These are phyloP conservation scores for Artibeus jamaicensis DNA, from an alignment of 2,797 vertebrate genomes.

Conservation along the genomic window DNA sequence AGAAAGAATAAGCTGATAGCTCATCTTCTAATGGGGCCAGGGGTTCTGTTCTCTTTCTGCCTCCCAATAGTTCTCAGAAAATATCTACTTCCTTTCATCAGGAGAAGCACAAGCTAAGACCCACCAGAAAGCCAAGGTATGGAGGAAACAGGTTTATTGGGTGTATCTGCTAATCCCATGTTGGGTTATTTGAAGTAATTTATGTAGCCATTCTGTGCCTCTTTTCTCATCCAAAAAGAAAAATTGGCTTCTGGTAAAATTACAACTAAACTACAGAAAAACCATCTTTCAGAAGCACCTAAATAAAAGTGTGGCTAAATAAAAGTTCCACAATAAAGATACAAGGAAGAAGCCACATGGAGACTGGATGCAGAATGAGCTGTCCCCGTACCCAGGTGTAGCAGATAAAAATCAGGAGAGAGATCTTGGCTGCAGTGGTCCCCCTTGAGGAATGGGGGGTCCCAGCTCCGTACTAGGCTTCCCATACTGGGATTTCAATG, in stretches of 20 bases:
- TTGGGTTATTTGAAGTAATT: neutral
- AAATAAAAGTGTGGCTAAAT: neutral
- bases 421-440: neutral
- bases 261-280: neutral
- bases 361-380: neutral
- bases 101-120: neutral
- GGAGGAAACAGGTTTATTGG: neutral
- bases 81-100: neutral
- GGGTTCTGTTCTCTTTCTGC: neutral
- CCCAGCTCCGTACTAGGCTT: neutral
- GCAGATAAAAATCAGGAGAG: neutral
- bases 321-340: neutral
- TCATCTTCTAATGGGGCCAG: neutral
- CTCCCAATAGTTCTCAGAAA: neutral
- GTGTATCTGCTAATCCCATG: neutral
- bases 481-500: neutral
- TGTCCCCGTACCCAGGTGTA: no score
- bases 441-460: no score
- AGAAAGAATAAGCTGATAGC: neutral
- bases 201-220: neutral
- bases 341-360: neutral
- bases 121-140: neutral
- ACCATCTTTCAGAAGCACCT: neutral
- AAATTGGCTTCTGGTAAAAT: neutral
- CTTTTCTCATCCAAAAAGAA: neutral